phyloP scores from a whole-genome alignment of 2,888 invertebrate species.

The Agapostemon virescens region DNA sequence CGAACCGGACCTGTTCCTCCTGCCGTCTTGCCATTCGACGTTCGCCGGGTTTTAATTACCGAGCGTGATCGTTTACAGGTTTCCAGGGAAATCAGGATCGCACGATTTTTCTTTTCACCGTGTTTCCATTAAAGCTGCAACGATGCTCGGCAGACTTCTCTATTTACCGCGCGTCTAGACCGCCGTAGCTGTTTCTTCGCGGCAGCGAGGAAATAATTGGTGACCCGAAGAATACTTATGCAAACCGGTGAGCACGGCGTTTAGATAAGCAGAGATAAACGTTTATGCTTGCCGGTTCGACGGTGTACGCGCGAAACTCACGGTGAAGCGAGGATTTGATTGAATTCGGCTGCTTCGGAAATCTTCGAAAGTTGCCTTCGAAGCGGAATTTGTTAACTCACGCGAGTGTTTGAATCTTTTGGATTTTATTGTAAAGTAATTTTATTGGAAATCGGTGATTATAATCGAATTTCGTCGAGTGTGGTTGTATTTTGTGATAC shows the following conservation, averaged over 20 bases:
- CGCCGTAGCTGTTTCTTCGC: not conserved
- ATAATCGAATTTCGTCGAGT: not conserved
- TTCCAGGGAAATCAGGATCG: constrained; percentile 2
- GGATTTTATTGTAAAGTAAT: no score
- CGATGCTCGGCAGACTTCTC: not conserved
- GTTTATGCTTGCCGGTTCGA: not conserved
- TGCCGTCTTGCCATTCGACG: not conserved
- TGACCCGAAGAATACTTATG: not conserved
- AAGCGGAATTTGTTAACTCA: not conserved
- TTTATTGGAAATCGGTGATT: no score
- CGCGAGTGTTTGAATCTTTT: not conserved
- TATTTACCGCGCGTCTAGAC: constrained; percentile 1
- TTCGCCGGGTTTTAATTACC: not conserved
- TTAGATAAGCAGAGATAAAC: constrained; percentile 2
- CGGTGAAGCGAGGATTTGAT: not conserved
- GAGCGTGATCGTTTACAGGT: not conserved
- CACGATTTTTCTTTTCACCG: not conserved
- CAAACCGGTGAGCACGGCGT: not conserved
- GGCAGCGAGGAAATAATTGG: not conserved
- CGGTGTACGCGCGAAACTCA: no score
- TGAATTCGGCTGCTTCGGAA: not conserved
- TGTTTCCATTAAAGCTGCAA: not conserved
- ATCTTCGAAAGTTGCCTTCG: not conserved
- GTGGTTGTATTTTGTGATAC: no score
- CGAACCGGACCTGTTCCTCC: constrained; percentile 1